Evolutionary conservation across 2,888 invertebrate genomes (phyloP), one percentile per base, ranked within the genome.

Genomic region (Erpobdella octoculata): DNA sequence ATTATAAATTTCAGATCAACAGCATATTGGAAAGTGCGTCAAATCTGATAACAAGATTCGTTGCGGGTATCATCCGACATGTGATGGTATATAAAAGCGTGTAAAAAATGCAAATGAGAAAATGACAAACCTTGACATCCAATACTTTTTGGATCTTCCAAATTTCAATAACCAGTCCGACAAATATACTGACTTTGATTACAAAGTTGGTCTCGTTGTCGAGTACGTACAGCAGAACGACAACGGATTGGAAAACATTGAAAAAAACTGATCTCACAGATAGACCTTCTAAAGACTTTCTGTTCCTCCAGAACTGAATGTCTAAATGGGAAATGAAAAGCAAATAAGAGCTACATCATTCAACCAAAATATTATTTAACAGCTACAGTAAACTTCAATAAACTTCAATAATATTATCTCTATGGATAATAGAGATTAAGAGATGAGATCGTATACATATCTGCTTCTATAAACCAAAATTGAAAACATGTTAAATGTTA

Each of bases 221-320:
- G 73, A 97, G 84, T 0, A 99, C 96, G 83, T 98, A 99, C 0
- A 99, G 86, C 8, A 96, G 85, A 0, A 99, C 96, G 70, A 99
- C 89, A 15, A 94, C 84, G 0, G 96, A 93, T 83, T 98, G 96
- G 84, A 98, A 96, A 5, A 98, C 95, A 79, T 92, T 93, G 85
- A 98, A 98, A 84, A 99, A 94, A 36, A 99, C 96, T 1, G 83
- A 95, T 76, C 97, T 88, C 3, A 99, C 97, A 0, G 97, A 97
- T 48, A 99, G 86, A 12, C 97, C 97, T 85, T 98, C 97, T 62
- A 98, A 85, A 0, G 94, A 93, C 82, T 96, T 93, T 21, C 96
- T 88, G 80, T 94, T 95, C 79, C 94, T 93, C 98, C 98, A 99
- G 83, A 99, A 99, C 84, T 99, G 98, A 79, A 99, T 99, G 83